Percentiles rank a stretch among this genome's conserved stretches.
phyloP scores from a whole-genome alignment of 2,113 vertebrate species.

The Suricata suricatta region DNA sequence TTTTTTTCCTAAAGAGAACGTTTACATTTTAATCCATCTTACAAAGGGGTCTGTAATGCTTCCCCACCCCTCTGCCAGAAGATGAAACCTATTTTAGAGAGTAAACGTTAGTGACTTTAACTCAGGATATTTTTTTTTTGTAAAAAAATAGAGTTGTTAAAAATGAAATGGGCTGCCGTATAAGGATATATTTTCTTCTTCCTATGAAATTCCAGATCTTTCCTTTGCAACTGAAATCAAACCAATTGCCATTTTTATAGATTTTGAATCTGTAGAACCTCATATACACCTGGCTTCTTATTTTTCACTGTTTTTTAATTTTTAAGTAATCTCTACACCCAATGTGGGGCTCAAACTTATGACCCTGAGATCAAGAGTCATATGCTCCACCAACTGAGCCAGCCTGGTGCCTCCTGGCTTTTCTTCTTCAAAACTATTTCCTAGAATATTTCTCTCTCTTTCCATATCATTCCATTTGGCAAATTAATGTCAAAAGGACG shows the following conservation, averaged over 20 bases:
- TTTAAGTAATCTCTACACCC: too few relatives aligned
- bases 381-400: too few relatives aligned
- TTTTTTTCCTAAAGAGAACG: background rate
- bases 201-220: background rate
- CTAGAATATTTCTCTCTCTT: background rate
- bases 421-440: background rate
- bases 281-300: background rate
- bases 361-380: too few relatives aligned
- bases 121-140: background rate
- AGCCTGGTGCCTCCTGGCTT: background rate
- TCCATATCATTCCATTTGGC: background rate
- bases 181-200: background rate
- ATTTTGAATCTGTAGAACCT: background rate
- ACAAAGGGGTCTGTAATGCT: background rate
- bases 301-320: too few relatives aligned
- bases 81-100: background rate
- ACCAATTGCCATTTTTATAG: background rate
- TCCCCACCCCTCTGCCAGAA: background rate
- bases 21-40: background rate
- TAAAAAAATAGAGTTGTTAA: background rate
- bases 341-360: too few relatives aligned
- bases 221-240: background rate
- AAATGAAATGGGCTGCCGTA: background rate
- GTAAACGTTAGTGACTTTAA: background rate
- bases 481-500: background rate